phyloP scores from a whole-genome alignment of 2,113 vertebrate species.

The Meriones unguiculatus region DNA sequence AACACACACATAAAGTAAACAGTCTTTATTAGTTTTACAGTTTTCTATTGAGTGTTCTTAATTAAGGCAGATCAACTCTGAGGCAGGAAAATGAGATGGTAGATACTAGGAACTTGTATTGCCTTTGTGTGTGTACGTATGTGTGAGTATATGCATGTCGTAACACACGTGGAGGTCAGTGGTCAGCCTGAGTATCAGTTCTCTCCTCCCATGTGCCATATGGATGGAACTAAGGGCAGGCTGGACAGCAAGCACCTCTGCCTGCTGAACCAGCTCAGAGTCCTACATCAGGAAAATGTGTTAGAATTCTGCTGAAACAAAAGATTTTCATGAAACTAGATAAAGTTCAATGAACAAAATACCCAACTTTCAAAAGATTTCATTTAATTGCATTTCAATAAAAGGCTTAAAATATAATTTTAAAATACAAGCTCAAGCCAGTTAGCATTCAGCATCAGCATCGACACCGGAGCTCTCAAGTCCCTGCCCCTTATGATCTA shows the following conservation, averaged over 20 bases:
- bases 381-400: neutral
- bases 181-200: neutral
- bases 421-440: neutral
- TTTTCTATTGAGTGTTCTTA: neutral
- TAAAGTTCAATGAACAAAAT: constrained; percentile 33
- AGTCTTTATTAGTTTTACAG: neutral
- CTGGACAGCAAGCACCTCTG: neutral
- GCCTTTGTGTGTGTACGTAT: neutral
- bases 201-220: neutral
- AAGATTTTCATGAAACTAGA: constrained; percentile 1
- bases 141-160: neutral
- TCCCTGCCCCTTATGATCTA: neutral
- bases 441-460: neutral
- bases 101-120: neutral
- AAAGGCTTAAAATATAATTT: neutral
- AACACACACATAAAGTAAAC: neutral
- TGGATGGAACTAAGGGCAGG: neutral
- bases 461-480: neutral
- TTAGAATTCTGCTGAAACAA: neutral
- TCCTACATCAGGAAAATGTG: neutral
- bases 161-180: neutral
- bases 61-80: constrained; percentile 22
- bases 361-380: constrained; percentile 28
- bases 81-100: constrained; percentile 1
- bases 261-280: neutral